Base-by-base conservation (phyloP, 2,113 vertebrate species). In the Cottus gobio region DNA sequence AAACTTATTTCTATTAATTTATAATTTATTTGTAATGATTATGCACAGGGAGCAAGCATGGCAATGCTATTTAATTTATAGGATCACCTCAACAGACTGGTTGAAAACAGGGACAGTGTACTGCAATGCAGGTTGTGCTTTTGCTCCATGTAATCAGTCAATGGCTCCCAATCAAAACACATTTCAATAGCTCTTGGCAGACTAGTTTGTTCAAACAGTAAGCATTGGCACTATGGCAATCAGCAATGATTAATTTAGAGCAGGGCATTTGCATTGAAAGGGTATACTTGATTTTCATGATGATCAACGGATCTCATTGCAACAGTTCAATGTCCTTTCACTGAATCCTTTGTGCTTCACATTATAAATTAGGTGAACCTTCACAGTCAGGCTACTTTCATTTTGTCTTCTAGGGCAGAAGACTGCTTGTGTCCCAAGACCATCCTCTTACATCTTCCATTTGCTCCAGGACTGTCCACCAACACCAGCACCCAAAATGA, bases 401-500 rank as follows among this genome's bases (percentile, higher is more conserved):
- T 67, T 37, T 77, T 71, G 16, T 71, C 34, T 77, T 60, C n/a
- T n/a, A 66, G 66, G 46, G 42, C 3, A 5, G 52, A 16, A 8
- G 24, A 60, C 20, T 20, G 10, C 15, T 57, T 60, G n/a, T 30
- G 39, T 8, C 37, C 12, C 9, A 12, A 34, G 26, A 50, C 13
- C 3, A 50, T 82, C 20, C 1, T 42, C 50, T 11, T 24, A 16
- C 12, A 34, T 56, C 64, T 72, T n/a, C 46, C 26, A 58, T 71
- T 6, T 64, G 18, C 58, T 67, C 26, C 42, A 80, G 73, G 52
- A 68, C 31, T 84, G 12, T 31, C 74, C 5, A 69, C 39, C n/a
- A 52, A 60, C 58, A 58, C 58, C 83, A 85, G 44, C 28, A 85
- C 1, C 36, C 61, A 85, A 7, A 9, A 87, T 82, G 71, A 87